Evolutionary conservation across 2,888 invertebrate species (phyloP).

Genomic region (Hydrotaea cyrtoneurina): DNA sequence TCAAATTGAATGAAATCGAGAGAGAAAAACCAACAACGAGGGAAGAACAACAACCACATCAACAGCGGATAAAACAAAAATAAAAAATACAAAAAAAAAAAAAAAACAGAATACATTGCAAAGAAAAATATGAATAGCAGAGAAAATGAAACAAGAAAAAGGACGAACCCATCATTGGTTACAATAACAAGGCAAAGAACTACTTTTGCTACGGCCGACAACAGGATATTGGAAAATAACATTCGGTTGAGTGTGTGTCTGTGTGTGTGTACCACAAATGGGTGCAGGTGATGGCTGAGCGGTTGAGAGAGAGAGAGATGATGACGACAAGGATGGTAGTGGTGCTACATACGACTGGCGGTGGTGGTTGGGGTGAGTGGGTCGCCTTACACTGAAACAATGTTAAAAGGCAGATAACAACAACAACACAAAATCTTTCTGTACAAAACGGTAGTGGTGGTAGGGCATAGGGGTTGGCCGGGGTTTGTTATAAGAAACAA

Average conservation of each 20-base stretch:
- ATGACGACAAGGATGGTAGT: background rate
- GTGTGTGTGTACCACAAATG: conserved; percentile 10
- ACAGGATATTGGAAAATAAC: conserved; percentile 46
- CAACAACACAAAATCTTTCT: background rate
- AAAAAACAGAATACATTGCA: background rate
- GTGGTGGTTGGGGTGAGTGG: background rate
- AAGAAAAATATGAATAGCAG: conserved; percentile 9
- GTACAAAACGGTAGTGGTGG: background rate
- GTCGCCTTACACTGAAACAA: background rate
- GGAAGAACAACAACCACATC: background rate
- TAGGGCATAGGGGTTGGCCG: background rate
- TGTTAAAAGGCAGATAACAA: background rate
- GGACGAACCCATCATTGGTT: conserved; percentile 23
- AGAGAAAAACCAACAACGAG: background rate
- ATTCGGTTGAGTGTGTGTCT: background rate
- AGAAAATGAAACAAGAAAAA: conserved; percentile 34
- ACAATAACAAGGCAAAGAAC: conserved; percentile 1
- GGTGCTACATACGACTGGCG: no score
- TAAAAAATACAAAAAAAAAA: background rate
- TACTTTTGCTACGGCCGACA: conserved; percentile 34
- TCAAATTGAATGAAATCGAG: conserved; percentile 14
- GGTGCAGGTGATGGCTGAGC: conserved; percentile 26
- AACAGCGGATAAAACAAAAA: background rate
- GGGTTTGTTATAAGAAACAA: background rate
- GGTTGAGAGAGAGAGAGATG: background rate